A percentile compares a stretch with the other conserved stretches of the same genome.
phyloP scores from a whole-genome alignment of 2,888 invertebrate genomes.

The Coremacera marginata region DNA sequence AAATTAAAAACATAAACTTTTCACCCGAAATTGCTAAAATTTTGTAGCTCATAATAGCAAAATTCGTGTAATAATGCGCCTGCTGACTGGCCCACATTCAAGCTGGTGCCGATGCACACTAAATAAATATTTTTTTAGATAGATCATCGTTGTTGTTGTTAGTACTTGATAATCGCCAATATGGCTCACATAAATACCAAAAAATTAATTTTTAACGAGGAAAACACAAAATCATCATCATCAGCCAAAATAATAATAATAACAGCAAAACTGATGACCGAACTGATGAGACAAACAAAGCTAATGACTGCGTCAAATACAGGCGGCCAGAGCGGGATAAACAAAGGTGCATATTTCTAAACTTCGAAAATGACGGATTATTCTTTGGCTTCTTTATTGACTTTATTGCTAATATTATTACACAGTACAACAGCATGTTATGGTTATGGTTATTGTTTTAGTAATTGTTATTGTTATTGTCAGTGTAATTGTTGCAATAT shows the following conservation, averaged over 20 bases:
- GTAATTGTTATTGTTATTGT: no score
- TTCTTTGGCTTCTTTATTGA: no score
- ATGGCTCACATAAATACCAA: neutral
- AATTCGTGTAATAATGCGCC: no score
- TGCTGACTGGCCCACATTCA: no score
- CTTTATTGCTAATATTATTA: no score
- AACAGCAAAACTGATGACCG: neutral
- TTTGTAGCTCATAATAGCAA: neutral
- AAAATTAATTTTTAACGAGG: neutral
- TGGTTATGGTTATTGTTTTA: no score
- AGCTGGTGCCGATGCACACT: neutral
- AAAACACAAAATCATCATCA: neutral
- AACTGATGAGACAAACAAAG: neutral
- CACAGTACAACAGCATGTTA: no score
- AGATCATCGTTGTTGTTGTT: neutral
- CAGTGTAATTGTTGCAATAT: no score
- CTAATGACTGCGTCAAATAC: neutral
- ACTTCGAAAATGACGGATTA: no score
- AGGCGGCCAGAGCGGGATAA: no score
- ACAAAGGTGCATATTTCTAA: no score
- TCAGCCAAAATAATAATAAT: neutral
- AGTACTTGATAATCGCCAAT: slow-evolving; percentile 6
- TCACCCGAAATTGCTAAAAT: neutral
- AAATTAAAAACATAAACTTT: neutral
- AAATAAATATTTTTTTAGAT: neutral